Conservation (phyloP, 2,113 vertebrate genomes). For the Isurus oxyrinchus region DNA sequence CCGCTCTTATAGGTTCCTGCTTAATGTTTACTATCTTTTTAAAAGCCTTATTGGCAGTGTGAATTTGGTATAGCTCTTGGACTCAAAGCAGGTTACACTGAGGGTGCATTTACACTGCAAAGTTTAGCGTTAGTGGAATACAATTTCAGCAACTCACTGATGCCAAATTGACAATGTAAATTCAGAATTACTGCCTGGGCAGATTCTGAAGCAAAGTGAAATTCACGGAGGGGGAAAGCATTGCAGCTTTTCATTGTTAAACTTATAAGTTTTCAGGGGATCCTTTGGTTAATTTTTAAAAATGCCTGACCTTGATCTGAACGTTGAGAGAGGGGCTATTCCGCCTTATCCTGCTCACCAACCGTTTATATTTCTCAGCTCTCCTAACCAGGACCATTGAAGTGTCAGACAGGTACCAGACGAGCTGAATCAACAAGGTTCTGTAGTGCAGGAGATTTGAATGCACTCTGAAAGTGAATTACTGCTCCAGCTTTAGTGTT, state of each 20-base stretch:
- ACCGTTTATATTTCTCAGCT: neutral
- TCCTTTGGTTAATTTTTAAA: neutral
- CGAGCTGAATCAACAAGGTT: neutral
- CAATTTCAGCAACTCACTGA: neutral
- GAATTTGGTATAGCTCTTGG: neutral
- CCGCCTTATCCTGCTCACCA: neutral
- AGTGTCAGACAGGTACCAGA: neutral
- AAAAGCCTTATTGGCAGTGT: neutral
- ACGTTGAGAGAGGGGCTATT: neutral
- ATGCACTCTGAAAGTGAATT: neutral
- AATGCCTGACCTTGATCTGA: neutral
- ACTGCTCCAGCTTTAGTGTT: neutral
- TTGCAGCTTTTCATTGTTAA: neutral
- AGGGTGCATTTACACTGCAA: neutral
- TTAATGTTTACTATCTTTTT: neutral
- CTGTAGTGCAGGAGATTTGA: neutral
- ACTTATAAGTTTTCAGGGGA: neutral
- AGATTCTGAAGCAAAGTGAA: neutral
- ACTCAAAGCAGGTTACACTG: neutral
- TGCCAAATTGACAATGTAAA: neutral
- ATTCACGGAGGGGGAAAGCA: neutral
- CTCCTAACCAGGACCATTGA: neutral
- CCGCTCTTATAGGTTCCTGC: neutral
- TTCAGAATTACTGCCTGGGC: neutral
- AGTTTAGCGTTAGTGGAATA: neutral